These are phyloP conservation scores for Fistularia commersonii DNA, from an alignment of 2,797 vertebrate species.

Conservation along the genomic window DNA sequence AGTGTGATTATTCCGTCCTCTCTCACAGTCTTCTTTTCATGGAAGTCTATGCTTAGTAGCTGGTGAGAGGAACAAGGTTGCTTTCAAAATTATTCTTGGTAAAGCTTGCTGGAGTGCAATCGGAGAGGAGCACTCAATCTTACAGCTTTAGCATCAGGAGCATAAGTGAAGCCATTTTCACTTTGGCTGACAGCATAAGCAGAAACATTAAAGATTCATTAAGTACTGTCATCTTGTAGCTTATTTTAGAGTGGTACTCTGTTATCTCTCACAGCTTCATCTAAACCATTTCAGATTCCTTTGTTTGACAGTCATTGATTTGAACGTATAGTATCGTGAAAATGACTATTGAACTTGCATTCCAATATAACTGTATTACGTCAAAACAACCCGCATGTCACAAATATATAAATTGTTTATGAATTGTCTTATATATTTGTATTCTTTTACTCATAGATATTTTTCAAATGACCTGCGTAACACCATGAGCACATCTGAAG, in stretches of 20 bases:
- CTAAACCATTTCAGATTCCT: background rate
- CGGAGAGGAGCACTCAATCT: slow-evolving; percentile 67
- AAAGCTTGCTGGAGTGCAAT: slow-evolving; percentile 37
- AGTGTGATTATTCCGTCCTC: too few species aligned
- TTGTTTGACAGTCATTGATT: too few species aligned
- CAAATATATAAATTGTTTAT: too few species aligned
- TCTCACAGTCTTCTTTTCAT: too few species aligned
- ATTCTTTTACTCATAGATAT: too few species aligned
- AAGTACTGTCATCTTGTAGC: slow-evolving; percentile 42
- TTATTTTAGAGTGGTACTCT: slow-evolving; percentile 50
- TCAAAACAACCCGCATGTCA: too few species aligned
- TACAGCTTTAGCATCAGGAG: slow-evolving; percentile 74
- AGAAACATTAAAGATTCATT: slow-evolving; percentile 62
- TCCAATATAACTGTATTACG: too few species aligned
- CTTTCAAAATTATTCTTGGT: slow-evolving; percentile 52
- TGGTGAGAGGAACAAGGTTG: slow-evolving; percentile 41
- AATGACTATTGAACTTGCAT: too few species aligned
- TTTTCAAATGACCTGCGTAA: too few species aligned
- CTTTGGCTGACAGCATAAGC: slow-evolving; percentile 74
- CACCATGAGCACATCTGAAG: too few species aligned
- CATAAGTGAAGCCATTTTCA: slow-evolving; percentile 80
- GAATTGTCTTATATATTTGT: too few species aligned
- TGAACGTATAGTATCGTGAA: too few species aligned
- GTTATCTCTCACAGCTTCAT: slow-evolving; percentile 37
- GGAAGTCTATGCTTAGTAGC: slow-evolving; percentile 37